Evolutionary conservation across 1,140 invertebrate species (phyloP).

Genomic region (Zaprionus inermis): DNA sequence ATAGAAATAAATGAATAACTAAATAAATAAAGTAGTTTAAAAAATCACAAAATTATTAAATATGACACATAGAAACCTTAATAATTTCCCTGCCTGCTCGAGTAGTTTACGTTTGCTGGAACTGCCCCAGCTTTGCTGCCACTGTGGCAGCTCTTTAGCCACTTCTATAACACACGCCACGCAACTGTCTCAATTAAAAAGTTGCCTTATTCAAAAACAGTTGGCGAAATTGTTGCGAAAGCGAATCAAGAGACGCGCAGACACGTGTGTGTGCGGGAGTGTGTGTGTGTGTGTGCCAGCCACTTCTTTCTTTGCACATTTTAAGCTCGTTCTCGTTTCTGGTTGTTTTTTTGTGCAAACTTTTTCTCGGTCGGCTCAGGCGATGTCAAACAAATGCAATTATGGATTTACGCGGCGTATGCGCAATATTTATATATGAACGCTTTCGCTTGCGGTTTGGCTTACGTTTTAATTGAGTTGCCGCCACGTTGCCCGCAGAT

Average conservation of each 20-base stretch:
- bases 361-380: conserved; percentile 23
- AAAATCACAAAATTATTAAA: too few relatives aligned
- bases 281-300: background rate
- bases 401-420: conserved; percentile 74
- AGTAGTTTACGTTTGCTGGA: background rate
- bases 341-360: background rate
- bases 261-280: background rate
- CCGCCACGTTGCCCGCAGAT: background rate
- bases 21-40: too few relatives aligned
- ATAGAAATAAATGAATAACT: too few relatives aligned
- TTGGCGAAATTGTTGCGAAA: conserved; percentile 28
- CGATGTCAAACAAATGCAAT: conserved; percentile 76
- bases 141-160: too few relatives aligned
- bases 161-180: too few relatives aligned
- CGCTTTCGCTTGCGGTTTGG: conserved; percentile 42
- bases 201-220: background rate
- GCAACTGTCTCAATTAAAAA: background rate
- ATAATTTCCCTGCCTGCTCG: background rate
- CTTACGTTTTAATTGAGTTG: conserved; percentile 76
- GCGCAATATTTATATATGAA: conserved; percentile 66
- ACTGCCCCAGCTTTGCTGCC: too few relatives aligned
- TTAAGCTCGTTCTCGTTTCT: background rate
- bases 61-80: background rate
- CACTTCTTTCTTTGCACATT: background rate
- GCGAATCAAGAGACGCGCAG: conserved; percentile 18